These are phyloP conservation scores for Mohoua ochrocephala DNA, from an alignment of 2,113 vertebrate genomes.

Conservation along the genomic window DNA sequence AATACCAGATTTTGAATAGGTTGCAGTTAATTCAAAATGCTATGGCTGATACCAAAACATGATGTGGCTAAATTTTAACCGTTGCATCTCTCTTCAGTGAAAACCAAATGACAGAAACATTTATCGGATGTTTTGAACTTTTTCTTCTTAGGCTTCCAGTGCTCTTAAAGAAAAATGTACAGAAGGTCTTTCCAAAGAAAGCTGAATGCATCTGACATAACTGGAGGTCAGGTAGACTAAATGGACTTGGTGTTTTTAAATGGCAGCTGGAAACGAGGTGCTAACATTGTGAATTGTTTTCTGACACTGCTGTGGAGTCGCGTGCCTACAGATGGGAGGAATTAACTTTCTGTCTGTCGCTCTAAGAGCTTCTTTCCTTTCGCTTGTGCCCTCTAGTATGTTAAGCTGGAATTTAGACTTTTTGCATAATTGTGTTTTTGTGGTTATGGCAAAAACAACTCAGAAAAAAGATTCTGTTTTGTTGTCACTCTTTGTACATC, in stretches of 20 bases:
- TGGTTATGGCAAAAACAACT: not conserved
- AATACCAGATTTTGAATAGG: slow-evolving; percentile 46
- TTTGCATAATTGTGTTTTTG: not conserved
- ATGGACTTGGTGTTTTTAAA: not conserved
- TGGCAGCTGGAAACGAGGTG: slow-evolving; percentile 9
- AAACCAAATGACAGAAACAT: not conserved
- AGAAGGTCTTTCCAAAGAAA: not conserved
- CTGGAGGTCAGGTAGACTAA: not conserved
- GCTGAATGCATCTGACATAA: not conserved
- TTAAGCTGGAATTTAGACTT: not conserved
- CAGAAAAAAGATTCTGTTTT: not conserved
- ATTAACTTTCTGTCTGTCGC: not conserved
- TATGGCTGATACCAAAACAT: not conserved
- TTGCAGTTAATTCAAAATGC: slow-evolving; percentile 31
- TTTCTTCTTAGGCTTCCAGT: not conserved
- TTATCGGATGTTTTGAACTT: not conserved
- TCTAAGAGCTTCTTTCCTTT: not conserved
- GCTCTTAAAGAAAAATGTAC: not conserved
- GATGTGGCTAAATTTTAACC: not conserved
- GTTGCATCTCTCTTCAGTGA: not conserved
- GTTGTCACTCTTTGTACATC: not conserved
- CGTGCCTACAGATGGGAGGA: not conserved
- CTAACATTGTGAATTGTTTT: not conserved
- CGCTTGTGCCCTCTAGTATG: not conserved
- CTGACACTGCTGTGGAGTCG: not conserved